Base-by-base conservation (phyloP, 2,113 vertebrate species). In the Cranoglanis bouderius region DNA sequence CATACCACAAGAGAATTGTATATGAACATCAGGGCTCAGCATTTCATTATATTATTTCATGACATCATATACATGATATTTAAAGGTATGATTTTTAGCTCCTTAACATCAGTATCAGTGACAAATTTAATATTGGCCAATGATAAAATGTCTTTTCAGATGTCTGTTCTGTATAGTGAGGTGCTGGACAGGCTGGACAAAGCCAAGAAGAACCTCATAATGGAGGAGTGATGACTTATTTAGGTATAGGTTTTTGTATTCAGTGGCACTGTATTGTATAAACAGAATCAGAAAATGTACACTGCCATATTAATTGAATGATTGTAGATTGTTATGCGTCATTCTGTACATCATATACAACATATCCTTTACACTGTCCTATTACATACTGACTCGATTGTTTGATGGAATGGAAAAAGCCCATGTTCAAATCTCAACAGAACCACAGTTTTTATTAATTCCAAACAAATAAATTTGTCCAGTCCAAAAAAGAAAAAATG, bases 371-470 rank as follows among this genome's bases (percentile, higher is more conserved):
- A 43, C 16, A 55, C 90, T 88, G 83, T 80, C 59, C 87, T 88
- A 93, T 94, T 93, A 93, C 35, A 53, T 51, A 70, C 40, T 24
- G 1, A 49, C 35, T 24, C 24, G 24, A 12, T 43, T 59, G 32
- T 88, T 57, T 46, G 29, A 65, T 63, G 38, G 35, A 88, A 89
- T 88, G 72, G 81, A 82, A 91, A 84, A 78, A 85, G 53, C 67
- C 40, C 89, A 93, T 93, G 91, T 94, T 91, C 87, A 94, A 93
- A 94, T 95, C 88, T 92, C 95, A 95, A 95, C 95, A 94, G 94
- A 95, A 94, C 95, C 95, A 96, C 95, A 95, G 94, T 95, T 96
- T 96, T 96, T 96, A 96, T 93, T 93, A 92, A 95, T 96, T 95
- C 92, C 95, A 96, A 96, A 96, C 94, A 96, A 96, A 95, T 95